These are phyloP conservation scores for Tillus elongatus DNA, from an alignment of 2,888 invertebrate genomes.

Conservation along the genomic window DNA sequence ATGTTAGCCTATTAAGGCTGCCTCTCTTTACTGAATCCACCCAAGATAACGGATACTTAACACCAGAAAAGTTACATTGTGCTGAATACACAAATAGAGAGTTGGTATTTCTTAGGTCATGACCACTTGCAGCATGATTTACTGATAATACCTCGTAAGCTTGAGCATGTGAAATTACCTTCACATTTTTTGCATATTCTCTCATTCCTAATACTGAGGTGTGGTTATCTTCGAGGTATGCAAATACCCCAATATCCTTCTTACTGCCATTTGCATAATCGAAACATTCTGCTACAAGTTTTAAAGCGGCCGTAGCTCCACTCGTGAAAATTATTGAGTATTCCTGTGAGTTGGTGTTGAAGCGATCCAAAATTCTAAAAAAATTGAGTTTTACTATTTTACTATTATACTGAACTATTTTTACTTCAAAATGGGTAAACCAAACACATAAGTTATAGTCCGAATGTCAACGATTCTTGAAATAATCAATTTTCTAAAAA, in stretches of 20 bases:
- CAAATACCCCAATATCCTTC: constrained; percentile 53
- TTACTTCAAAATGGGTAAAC: neutral
- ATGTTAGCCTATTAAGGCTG: constrained; percentile 41
- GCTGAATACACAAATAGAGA: constrained; percentile 80
- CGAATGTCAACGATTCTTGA: no score
- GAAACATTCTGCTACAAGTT: constrained; percentile 76
- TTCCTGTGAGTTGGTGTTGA: constrained; percentile 68
- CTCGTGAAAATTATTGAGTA: constrained; percentile 90
- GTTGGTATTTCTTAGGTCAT: constrained; percentile 28
- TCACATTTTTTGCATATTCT: constrained; percentile 54
- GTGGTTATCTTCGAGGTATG: constrained; percentile 84
- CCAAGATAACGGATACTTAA: constrained; percentile 75
- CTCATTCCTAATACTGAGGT: constrained; percentile 93
- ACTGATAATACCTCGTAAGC: constrained; percentile 6
- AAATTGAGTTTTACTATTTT: constrained; percentile 9
- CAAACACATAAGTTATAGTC: no score
- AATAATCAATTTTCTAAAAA: no score
- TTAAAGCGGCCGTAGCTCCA: constrained; percentile 82
- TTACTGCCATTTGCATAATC: constrained; percentile 42
- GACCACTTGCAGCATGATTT: constrained; percentile 12
- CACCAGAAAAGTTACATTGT: constrained; percentile 91
- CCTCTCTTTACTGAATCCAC: constrained; percentile 56
- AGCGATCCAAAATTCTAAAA: constrained; percentile 70
- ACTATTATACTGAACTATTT: constrained; percentile 3
- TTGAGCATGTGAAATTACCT: constrained; percentile 40